A percentile compares a stretch with the other conserved stretches of the same genome.
Evolutionary conservation across 2,888 invertebrate genomes (phyloP).

Genomic region (Litoditis marina): DNA sequence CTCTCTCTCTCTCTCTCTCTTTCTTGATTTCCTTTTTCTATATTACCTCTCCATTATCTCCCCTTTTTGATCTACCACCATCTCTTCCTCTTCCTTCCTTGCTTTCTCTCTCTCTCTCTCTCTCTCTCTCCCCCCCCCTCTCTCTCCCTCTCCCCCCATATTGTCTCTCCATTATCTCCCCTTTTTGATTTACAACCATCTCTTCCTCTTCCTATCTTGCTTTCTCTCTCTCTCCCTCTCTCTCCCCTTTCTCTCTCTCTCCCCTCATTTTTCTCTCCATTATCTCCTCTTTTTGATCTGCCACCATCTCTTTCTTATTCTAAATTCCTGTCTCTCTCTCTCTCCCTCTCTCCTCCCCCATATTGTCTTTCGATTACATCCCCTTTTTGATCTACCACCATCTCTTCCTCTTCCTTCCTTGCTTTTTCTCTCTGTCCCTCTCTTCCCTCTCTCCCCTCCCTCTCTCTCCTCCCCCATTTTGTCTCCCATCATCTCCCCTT

Average conservation of each 20-base stretch:
- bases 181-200: not conserved
- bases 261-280: not conserved
- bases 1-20: too few species aligned
- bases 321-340: not conserved
- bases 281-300: conserved; percentile 1
- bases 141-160: conserved; percentile 1
- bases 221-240: not conserved
- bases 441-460: conserved; percentile 17
- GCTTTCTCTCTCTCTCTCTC: conserved; percentile 4
- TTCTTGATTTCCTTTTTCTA: not conserved
- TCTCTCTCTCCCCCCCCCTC: not conserved
- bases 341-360: conserved; percentile 13
- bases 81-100: not conserved
- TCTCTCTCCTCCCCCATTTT: conserved; percentile 24
- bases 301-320: not conserved
- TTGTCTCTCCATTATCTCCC: not conserved
- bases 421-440: conserved; percentile 17
- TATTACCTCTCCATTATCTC: not conserved
- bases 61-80: not conserved
- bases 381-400: conserved; percentile 6
- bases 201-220: not conserved
- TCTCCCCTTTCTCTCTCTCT: not conserved
- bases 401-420: conserved; percentile 11
- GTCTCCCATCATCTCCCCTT: conserved; percentile 14
- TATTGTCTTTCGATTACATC: conserved; percentile 1